Conservation (phyloP, 2,888 invertebrate species). For the Margaritifera margaritifera region DNA sequence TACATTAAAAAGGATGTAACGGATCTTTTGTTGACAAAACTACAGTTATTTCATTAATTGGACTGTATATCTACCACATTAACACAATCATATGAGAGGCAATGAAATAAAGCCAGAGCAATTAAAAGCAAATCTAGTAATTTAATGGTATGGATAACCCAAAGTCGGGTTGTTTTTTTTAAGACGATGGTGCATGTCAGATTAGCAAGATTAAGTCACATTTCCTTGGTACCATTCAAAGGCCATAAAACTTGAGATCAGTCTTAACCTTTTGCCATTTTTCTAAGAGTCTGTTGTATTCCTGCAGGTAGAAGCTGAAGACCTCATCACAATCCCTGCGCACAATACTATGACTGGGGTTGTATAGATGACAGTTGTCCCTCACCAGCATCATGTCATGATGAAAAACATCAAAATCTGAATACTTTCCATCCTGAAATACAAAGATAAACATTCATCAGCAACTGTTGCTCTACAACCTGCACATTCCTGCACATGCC, state of each 20-base stretch:
- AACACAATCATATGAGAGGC: too few species aligned
- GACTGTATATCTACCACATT: too few species aligned
- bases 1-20: too few species aligned
- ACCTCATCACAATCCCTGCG: constrained; percentile 71
- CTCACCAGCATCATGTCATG: constrained; percentile 70
- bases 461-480: neutral
- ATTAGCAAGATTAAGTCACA: neutral
- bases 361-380: constrained; percentile 70
- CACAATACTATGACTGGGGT: constrained; percentile 68
- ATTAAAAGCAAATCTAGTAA: too few species aligned
- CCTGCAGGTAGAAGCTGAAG: constrained; percentile 66
- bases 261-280: constrained; percentile 59
- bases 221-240: neutral
- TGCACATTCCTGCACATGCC: too few species aligned
- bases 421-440: constrained; percentile 60
- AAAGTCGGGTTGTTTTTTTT: too few species aligned
- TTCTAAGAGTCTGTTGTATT: constrained; percentile 66
- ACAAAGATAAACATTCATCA: neutral
- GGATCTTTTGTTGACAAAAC: too few species aligned
- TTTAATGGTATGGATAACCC: too few species aligned
- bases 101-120: too few species aligned
- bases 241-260: neutral
- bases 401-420: constrained; percentile 68
- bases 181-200: too few species aligned
- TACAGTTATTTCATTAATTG: too few species aligned